phyloP scores from a whole-genome alignment of 2,888 invertebrate genomes.

The Trichogramma dendrolimi region DNA sequence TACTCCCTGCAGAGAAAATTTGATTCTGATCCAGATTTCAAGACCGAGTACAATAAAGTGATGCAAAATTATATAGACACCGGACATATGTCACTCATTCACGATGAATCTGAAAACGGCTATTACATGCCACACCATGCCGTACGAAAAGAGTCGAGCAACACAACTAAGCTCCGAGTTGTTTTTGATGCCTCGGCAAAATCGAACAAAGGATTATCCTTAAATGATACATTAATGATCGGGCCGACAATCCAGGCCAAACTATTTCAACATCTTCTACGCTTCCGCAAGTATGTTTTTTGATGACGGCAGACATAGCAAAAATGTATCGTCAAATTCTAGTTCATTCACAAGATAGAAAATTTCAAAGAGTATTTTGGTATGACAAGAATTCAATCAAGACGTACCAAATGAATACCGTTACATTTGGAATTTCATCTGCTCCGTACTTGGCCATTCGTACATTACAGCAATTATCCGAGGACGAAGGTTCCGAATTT shows the following conservation, averaged over 20 bases:
- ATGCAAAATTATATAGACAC: constrained; percentile 14
- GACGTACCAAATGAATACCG: too few species aligned
- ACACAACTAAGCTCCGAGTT: constrained; percentile 36
- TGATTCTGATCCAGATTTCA: not conserved
- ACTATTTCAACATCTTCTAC: constrained; percentile 1
- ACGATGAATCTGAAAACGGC: not conserved
- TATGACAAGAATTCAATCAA: constrained; percentile 9
- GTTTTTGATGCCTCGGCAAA: constrained; percentile 39
- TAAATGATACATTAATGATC: constrained; percentile 10
- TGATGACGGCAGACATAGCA: constrained; percentile 22
- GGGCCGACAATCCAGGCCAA: constrained; percentile 11
- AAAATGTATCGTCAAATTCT: constrained; percentile 30
- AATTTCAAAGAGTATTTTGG: constrained; percentile 23
- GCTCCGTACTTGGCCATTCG: constrained; percentile 33
- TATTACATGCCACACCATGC: constrained; percentile 38
- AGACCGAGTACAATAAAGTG: constrained; percentile 5
- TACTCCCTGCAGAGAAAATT: constrained; percentile 5
- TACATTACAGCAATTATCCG: constrained; percentile 31
- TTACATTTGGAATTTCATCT: constrained; percentile 17
- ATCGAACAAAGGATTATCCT: constrained; percentile 1
- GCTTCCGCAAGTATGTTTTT: constrained; percentile 14
- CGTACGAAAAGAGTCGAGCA: constrained; percentile 31
- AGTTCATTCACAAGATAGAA: constrained; percentile 23
- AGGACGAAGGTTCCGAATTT: constrained; percentile 4
- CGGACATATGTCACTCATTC: constrained; percentile 10